A percentile compares a stretch with the other conserved stretches of the same genome.
phyloP scores from a whole-genome alignment of 2,888 invertebrate species.

The Coremacera marginata region DNA sequence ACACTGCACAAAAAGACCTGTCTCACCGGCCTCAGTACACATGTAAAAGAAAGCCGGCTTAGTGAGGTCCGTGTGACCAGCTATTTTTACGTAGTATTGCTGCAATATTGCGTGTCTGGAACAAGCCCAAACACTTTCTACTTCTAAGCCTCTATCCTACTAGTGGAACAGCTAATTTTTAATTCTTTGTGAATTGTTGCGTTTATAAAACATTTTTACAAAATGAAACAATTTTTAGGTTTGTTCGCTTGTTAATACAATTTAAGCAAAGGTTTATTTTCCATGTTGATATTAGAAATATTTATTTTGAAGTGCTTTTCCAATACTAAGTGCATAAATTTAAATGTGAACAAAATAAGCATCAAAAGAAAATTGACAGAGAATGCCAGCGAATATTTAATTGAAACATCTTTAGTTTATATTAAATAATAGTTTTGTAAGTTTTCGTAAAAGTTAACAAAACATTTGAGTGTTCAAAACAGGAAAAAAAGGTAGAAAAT shows the following conservation, averaged over 20 bases:
- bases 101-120: too few relatives aligned
- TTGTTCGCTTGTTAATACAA: conserved; percentile 33
- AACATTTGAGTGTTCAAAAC: background rate
- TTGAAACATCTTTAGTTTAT: background rate
- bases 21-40: too few relatives aligned
- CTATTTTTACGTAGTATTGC: too few relatives aligned
- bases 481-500: conserved; percentile 39
- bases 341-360: background rate
- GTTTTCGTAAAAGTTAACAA: background rate
- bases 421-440: conserved; percentile 6
- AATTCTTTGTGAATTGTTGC: background rate
- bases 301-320: conserved; percentile 19
- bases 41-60: too few relatives aligned
- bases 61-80: too few relatives aligned
- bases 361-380: background rate
- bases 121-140: too few relatives aligned
- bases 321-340: conserved; percentile 4
- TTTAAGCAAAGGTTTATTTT: conserved; percentile 39
- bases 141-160: too few relatives aligned
- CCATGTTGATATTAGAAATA: conserved; percentile 22
- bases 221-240: background rate
- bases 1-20: too few relatives aligned
- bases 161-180: too few relatives aligned
- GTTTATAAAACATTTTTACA: background rate
- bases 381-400: background rate